Percentiles rank a stretch among this genome's conserved stretches.
phyloP scores from a whole-genome alignment of 2,113 vertebrate genomes.

The Chaetodon trifascialis region DNA sequence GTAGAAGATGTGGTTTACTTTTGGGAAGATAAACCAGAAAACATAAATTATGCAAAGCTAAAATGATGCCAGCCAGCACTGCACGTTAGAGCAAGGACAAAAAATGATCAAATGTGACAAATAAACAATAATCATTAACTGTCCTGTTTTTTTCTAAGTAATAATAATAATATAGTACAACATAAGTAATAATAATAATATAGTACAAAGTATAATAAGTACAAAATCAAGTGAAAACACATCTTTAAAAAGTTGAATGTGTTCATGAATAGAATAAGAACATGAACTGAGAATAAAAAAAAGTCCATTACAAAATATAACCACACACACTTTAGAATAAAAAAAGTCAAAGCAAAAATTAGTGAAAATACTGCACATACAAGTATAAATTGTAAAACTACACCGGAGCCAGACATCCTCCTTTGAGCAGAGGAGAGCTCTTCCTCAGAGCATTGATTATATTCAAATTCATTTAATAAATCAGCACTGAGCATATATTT shows the following conservation, averaged over 20 bases:
- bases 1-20: not conserved
- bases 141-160: too few species aligned
- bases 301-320: not conserved
- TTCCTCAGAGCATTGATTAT: not conserved
- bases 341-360: not conserved
- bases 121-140: not conserved
- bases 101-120: not conserved
- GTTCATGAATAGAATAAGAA: not conserved
- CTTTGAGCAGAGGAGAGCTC: not conserved
- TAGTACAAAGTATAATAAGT: too few species aligned
- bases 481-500: constrained; percentile 23
- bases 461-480: constrained; percentile 35
- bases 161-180: too few species aligned
- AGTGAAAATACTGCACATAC: not conserved
- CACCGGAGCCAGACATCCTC: constrained; percentile 2
- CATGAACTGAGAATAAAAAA: not conserved
- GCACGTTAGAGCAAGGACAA: not conserved
- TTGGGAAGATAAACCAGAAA: constrained; percentile 5
- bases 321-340: not conserved
- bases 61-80: not conserved
- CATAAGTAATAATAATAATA: too few species aligned
- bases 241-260: not conserved
- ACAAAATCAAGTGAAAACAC: not conserved
- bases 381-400: not conserved
- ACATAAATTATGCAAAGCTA: constrained; percentile 13